A percentile compares a stretch with the other conserved stretches of the same genome.
These are phyloP conservation scores for Diplodus sargus DNA, from an alignment of 2,797 vertebrate species.

Conservation along the genomic window DNA sequence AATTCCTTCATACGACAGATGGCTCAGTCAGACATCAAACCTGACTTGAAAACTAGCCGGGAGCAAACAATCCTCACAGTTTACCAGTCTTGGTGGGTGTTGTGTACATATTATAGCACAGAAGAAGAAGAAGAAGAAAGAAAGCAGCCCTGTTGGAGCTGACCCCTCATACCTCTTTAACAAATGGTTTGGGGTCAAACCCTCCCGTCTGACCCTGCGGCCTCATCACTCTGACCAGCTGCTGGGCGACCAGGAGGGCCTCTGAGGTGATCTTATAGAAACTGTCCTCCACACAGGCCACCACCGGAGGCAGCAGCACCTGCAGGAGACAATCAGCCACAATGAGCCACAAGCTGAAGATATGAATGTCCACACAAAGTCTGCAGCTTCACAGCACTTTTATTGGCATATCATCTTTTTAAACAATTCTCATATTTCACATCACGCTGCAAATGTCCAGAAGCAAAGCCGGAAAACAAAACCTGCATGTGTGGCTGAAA, in stretches of 20 bases:
- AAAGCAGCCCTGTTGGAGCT: background rate
- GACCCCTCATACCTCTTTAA: slow-evolving; percentile 80
- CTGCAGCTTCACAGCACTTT: background rate
- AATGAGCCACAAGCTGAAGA: background rate
- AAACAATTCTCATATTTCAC: background rate
- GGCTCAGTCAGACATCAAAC: background rate
- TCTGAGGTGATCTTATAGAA: slow-evolving; percentile 96
- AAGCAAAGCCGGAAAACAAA: background rate
- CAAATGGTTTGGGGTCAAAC: slow-evolving; percentile 87
- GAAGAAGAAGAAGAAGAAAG: too few species aligned
- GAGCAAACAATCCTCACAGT: background rate
- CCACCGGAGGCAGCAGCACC: slow-evolving; percentile 86
- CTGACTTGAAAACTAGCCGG: background rate
- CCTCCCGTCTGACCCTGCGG: slow-evolving; percentile 74
- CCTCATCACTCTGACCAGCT: slow-evolving; percentile 90
- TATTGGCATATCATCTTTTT: too few species aligned
- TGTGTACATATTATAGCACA: background rate
- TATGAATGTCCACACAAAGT: background rate
- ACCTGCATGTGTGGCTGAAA: slow-evolving; percentile 91
- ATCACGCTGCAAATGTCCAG: too few species aligned
- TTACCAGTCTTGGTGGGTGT: background rate
- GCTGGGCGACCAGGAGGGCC: slow-evolving; percentile 92
- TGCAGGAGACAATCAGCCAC: slow-evolving; percentile 60
- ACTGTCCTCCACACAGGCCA: slow-evolving; percentile 90
- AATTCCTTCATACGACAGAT: background rate